A percentile compares a stretch with the other conserved stretches of the same genome.
Evolutionary conservation across 2,113 vertebrate species (phyloP).

Genomic region (Pelecanus crispus): DNA sequence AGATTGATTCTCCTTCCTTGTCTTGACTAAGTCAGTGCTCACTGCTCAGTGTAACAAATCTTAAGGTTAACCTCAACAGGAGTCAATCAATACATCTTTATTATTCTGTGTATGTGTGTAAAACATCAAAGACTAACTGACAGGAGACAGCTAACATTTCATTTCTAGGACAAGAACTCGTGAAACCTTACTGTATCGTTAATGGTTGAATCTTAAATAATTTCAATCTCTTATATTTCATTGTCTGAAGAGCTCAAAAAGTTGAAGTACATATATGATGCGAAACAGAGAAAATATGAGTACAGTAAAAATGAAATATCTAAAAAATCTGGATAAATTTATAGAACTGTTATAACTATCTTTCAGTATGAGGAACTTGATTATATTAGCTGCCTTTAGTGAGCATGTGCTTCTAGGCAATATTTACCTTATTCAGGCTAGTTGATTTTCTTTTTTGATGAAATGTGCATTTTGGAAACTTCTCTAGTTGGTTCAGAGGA

Average conservation of each 20-base stretch:
- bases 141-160: constrained; percentile 48
- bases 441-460: background rate
- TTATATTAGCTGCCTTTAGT: background rate
- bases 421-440: background rate
- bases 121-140: constrained; percentile 47
- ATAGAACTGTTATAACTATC: background rate
- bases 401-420: background rate
- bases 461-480: background rate
- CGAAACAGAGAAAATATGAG: background rate
- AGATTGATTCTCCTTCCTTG: constrained; percentile 9
- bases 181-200: background rate
- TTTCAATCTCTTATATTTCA: background rate
- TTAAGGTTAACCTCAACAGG: constrained; percentile 57
- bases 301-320: background rate
- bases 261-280: background rate
- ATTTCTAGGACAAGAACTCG: constrained; percentile 8
- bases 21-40: constrained; percentile 5
- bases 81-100: constrained; percentile 59
- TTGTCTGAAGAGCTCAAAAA: background rate
- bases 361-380: background rate
- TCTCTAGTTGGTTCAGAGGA: background rate
- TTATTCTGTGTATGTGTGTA: constrained; percentile 50
- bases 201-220: constrained; percentile 12
- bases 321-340: background rate
- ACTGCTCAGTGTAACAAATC: constrained; percentile 46